These are phyloP conservation scores for Torymus texanus DNA, from an alignment of 2,888 invertebrate genomes.

Conservation along the genomic window DNA sequence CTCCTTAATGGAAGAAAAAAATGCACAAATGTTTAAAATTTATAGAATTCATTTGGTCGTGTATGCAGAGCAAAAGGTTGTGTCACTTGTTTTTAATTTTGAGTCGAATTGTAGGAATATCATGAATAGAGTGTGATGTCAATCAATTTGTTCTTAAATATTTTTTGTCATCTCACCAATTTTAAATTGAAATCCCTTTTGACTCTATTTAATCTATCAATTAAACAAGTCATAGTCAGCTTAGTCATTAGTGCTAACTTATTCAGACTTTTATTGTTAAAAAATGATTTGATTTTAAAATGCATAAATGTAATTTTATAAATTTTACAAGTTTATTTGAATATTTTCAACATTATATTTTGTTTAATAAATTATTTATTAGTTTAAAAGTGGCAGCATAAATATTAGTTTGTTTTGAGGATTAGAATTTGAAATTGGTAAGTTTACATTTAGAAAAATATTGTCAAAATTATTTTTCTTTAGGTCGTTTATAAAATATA, in stretches of 20 bases:
- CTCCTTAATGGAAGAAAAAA: constrained; percentile 37
- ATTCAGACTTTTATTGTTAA: constrained; percentile 12
- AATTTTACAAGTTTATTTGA: neutral
- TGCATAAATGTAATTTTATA: too few species aligned
- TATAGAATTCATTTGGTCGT: constrained; percentile 4
- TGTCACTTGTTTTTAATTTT: neutral
- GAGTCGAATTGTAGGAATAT: constrained; percentile 23
- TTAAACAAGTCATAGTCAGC: constrained; percentile 1
- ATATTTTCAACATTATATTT: neutral
- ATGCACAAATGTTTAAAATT: constrained; percentile 37
- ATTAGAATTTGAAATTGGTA: too few species aligned
- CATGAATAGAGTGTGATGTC: neutral
- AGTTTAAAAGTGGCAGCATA: too few species aligned
- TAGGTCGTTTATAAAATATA: neutral
- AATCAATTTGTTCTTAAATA: neutral
- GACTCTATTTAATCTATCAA: neutral
- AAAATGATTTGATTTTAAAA: neutral
- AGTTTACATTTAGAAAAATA: neutral
- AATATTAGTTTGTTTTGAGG: too few species aligned
- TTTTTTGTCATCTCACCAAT: neutral
- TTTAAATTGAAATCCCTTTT: neutral
- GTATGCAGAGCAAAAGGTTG: neutral
- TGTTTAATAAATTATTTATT: too few species aligned
- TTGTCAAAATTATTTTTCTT: neutral
- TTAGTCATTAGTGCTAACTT: constrained; percentile 1